Conservation (phyloP, 2,888 invertebrate genomes). For the Tuta absoluta region DNA sequence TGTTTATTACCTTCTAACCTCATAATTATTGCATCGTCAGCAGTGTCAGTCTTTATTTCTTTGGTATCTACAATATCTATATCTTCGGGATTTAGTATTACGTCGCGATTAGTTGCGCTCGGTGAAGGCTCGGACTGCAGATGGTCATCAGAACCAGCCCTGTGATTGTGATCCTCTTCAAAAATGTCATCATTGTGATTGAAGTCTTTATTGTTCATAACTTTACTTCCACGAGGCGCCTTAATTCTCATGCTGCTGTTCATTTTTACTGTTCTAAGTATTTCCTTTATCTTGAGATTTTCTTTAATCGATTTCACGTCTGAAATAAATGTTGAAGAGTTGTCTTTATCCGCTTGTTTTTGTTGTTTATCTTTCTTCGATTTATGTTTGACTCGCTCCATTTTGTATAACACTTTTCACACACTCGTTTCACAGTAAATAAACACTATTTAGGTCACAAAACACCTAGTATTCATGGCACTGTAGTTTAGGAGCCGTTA, state of each 20-base stretch:
- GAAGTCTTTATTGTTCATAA: constrained; percentile 66
- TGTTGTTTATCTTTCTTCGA: constrained; percentile 58
- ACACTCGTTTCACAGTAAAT: constrained; percentile 34
- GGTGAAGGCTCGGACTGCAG: constrained; percentile 39
- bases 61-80: not conserved
- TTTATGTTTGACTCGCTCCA: constrained; percentile 66
- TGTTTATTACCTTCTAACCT: not conserved
- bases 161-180: constrained; percentile 41
- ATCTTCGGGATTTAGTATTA: constrained; percentile 30
- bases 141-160: constrained; percentile 30
- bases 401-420: constrained; percentile 40
- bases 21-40: not conserved
- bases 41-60: not conserved
- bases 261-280: constrained; percentile 71
- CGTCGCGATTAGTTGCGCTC: constrained; percentile 58
- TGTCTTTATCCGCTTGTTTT: constrained; percentile 57
- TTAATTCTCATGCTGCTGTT: constrained; percentile 70
- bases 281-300: constrained; percentile 71
- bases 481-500: constrained; percentile 46
- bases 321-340: constrained; percentile 50
- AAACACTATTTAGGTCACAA: constrained; percentile 36
- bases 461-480: constrained; percentile 39
- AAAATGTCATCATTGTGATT: constrained; percentile 58
- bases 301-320: constrained; percentile 69
- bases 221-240: constrained; percentile 64